phyloP scores from a whole-genome alignment of 2,797 vertebrate genomes.

The Taeniopygia guttata region DNA sequence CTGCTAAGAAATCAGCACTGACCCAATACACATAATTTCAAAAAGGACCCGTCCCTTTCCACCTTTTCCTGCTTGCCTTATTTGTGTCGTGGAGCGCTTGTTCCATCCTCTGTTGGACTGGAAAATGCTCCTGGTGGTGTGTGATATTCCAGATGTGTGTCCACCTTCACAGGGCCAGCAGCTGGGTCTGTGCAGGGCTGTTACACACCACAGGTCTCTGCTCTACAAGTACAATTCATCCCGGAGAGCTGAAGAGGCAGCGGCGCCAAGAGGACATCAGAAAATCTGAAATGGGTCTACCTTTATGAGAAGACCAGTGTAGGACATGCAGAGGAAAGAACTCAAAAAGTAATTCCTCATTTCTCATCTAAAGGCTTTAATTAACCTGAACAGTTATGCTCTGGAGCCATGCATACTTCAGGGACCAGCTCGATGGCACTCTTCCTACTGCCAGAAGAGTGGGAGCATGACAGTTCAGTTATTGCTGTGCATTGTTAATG shows the following conservation, averaged over 20 bases:
- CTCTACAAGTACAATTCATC: background rate
- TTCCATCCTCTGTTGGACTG: fast-evolving
- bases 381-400: slow-evolving; percentile 54
- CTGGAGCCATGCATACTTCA: slow-evolving; percentile 21
- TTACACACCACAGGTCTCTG: background rate
- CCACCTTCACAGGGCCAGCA: background rate
- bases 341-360: slow-evolving; percentile 35
- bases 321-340: background rate
- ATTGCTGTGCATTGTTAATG: slow-evolving; percentile 75
- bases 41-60: background rate
- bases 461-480: slow-evolving; percentile 65
- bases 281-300: slow-evolving; percentile 35
- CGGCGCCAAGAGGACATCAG: slow-evolving; percentile 17
- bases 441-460: slow-evolving; percentile 22
- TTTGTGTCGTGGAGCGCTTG: fast-evolving
- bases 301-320: slow-evolving; percentile 8
- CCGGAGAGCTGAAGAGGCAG: background rate
- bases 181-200: background rate
- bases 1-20: background rate
- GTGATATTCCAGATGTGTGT: background rate
- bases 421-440: slow-evolving; percentile 43
- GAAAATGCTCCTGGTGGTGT: background rate
- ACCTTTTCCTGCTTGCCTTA: background rate
- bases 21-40: background rate
- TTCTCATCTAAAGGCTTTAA: slow-evolving; percentile 54